Base-by-base conservation (phyloP, 2,113 vertebrate genomes). In the Notothenia coriiceps region DNA sequence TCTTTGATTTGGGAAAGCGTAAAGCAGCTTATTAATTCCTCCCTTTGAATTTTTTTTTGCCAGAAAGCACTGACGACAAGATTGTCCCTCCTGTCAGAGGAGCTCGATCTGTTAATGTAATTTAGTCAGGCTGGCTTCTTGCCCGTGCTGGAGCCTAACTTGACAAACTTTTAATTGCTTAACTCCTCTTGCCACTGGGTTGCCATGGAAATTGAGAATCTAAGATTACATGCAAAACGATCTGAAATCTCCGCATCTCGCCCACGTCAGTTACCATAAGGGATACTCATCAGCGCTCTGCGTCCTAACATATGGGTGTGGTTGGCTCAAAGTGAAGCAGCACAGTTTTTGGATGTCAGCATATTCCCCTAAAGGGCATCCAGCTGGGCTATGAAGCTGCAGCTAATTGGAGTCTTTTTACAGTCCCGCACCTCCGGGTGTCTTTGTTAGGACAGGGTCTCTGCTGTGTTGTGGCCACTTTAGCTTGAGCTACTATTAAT, bases 161-260 rank as follows among this genome's bases (percentile, higher is more conserved):
- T 49, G 33, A 35, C 75, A 85, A 91, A 88, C 86, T 91, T 91
- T 88, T 86, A 89, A 91, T 91, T 91, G 86, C 85, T 82, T 66
- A 15, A 40, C 80, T 81, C 43, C 55, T 74, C 57, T 69, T 74
- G 62, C 60, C 64, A 40, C 60, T 54, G 43, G 13, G 86, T 93
- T 88, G 52, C 83, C 68, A 77, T 83, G 79, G 82, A 79, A 76
- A 91, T 57, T 12, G 57, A 40, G 56, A 56, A 61, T 66, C 35
- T 61, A 14, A 60, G 60, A 17, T 15, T 43, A 44, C 60, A 71
- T 15, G 55, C 52, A 52, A 22, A 35, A 4, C 0, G 6, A 65
- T 35, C 25, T 4, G 0, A 66, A 69, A 25, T 65, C 59, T 75
- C 47, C 12, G 18, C 54, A 49, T 68, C 15, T 4, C 69, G 54